phyloP scores from a whole-genome alignment of 1,140 invertebrate genomes.

The Magallana angulata region DNA sequence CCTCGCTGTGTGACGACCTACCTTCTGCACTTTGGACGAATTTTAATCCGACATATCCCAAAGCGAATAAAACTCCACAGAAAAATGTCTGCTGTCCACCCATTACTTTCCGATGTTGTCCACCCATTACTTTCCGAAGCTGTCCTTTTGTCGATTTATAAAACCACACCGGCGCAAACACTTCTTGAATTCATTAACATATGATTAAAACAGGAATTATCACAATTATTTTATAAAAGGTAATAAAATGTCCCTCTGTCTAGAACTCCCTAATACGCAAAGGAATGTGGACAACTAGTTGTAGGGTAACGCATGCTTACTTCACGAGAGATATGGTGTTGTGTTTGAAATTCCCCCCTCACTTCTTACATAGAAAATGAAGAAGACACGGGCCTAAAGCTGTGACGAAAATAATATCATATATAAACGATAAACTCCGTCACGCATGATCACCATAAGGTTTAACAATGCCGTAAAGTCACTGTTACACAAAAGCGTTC shows the following conservation, averaged over 20 bases:
- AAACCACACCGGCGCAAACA: conserved; percentile 26
- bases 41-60: conserved; percentile 25
- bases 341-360: too few species aligned
- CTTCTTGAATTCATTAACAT: conserved; percentile 27
- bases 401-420: not conserved
- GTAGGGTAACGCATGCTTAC: not conserved
- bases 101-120: not conserved
- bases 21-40: not conserved
- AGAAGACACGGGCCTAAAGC: not conserved
- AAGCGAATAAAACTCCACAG: conserved; percentile 12
- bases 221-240: not conserved
- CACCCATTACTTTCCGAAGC: conserved; percentile 1
- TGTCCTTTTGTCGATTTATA: not conserved
- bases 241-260: not conserved
- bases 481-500: not conserved
- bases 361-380: not conserved
- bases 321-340: not conserved
- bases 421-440: conserved; percentile 8
- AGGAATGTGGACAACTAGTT: not conserved
- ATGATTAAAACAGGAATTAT: conserved; percentile 1
- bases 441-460: conserved; percentile 25
- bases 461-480: conserved; percentile 17
- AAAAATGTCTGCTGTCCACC: not conserved
- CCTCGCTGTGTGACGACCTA: not conserved
- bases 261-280: not conserved